These are phyloP conservation scores for Pseudoatta argentina DNA, from an alignment of 1,140 invertebrate species.

Conservation along the genomic window DNA sequence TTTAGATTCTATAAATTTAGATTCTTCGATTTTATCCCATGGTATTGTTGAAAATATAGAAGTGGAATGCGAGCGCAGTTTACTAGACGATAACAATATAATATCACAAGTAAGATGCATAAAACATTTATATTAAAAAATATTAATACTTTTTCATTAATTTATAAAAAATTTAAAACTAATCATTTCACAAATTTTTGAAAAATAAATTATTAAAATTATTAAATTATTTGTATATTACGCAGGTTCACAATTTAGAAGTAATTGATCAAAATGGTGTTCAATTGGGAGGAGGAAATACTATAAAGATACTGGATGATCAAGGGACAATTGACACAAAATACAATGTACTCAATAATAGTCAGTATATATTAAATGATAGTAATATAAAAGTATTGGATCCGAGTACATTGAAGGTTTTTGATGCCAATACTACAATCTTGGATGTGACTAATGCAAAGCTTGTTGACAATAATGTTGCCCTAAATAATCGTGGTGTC, in stretches of 20 bases:
- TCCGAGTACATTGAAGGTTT: conserved; percentile 78
- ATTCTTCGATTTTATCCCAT: conserved; percentile 78
- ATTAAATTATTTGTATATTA: conserved; percentile 26
- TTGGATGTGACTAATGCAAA: conserved; percentile 81
- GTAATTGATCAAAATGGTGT: conserved; percentile 80
- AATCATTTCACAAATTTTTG: not conserved
- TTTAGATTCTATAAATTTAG: conserved; percentile 81
- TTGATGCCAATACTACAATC: conserved; percentile 78
- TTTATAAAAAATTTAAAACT: conserved; percentile 4
- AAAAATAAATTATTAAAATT: not conserved
- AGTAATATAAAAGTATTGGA: conserved; percentile 79
- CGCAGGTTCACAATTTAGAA: conserved; percentile 81
- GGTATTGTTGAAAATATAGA: conserved; percentile 80
- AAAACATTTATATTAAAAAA: not conserved
- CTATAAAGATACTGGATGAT: conserved; percentile 80
- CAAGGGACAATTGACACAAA: conserved; percentile 76
- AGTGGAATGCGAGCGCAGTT: conserved; percentile 77
- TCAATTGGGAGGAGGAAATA: conserved; percentile 70
- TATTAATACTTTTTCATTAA: not conserved
- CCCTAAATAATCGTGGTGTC: conserved; percentile 67
- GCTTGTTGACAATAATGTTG: conserved; percentile 75
- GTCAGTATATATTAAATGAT: conserved; percentile 79
- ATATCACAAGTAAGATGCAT: conserved; percentile 78
- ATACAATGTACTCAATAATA: conserved; percentile 75
- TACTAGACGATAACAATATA: conserved; percentile 79